Percentiles rank a stretch among this genome's conserved stretches.
These are phyloP conservation scores for Epizoanthus rinbou DNA, from an alignment of 92 coral and sea anemone species.

Conservation along the genomic window DNA sequence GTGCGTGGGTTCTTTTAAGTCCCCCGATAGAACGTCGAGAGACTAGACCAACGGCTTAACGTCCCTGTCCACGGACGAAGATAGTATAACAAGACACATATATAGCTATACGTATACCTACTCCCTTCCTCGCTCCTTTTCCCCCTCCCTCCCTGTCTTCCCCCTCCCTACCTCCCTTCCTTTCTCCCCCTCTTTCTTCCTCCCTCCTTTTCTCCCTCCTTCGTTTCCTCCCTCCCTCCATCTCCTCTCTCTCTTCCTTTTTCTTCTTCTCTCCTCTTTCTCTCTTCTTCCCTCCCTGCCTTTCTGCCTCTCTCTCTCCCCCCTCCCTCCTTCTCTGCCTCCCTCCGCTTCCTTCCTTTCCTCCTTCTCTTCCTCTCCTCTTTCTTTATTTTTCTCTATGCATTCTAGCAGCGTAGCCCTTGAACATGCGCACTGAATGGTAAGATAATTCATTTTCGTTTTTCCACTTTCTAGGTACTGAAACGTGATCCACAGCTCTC, in stretches of 20 bases:
- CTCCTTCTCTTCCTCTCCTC: neutral
- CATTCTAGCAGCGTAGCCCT: no score
- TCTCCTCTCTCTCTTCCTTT: neutral
- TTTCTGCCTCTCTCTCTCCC: neutral
- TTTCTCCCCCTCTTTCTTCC: neutral
- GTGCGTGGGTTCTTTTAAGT: no score
- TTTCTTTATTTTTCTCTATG: neutral
- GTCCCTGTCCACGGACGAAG: no score
- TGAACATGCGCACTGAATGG: no score
- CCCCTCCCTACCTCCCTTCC: neutral
- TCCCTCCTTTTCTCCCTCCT: neutral
- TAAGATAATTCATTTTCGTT: no score
- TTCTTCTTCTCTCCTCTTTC: neutral
- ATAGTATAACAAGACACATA: conserved; percentile 2
- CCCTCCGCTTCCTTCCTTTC: neutral
- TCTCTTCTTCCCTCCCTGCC: neutral
- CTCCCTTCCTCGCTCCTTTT: neutral
- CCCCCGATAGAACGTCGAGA: no score
- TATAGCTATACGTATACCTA: neutral
- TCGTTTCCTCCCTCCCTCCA: neutral
- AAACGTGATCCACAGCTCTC: conserved; percentile 67
- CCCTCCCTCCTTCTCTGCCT: no score
- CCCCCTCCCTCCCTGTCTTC: no score
- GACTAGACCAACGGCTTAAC: no score
- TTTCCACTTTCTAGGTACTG: conserved; percentile 40